A percentile compares a stretch with the other conserved stretches of the same genome.
These are phyloP conservation scores for Corynorhinus townsendii DNA, from an alignment of 2,113 vertebrate species.

Conservation along the genomic window DNA sequence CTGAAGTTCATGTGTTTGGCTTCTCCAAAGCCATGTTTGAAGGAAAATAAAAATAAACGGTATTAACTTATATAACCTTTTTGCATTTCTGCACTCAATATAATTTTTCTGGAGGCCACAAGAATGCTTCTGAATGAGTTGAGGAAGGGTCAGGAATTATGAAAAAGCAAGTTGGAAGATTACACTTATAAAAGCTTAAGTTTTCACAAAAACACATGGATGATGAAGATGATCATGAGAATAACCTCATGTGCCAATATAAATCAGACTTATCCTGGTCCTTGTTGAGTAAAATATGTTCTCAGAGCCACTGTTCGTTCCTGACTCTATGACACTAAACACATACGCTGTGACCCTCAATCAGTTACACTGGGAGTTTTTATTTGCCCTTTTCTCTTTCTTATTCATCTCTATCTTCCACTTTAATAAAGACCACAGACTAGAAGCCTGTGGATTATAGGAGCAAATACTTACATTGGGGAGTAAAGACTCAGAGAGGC, in stretches of 20 bases:
- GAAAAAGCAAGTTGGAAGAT: background rate
- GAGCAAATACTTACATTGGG: background rate
- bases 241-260: fast-evolving
- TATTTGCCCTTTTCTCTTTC: too few relatives aligned
- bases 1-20: background rate
- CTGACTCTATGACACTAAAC: fast-evolving
- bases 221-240: fast-evolving
- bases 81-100: fast-evolving
- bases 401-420: background rate
- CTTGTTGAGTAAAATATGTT: too few relatives aligned
- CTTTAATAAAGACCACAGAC: background rate
- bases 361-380: fast-evolving
- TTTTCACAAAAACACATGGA: fast-evolving
- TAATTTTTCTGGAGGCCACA: background rate
- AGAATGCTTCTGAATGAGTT: background rate
- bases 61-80: background rate
- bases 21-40: background rate
- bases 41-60: background rate
- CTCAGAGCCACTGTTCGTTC: background rate
- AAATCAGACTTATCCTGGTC: background rate
- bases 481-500: too few relatives aligned
- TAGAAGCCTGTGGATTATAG: background rate
- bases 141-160: background rate
- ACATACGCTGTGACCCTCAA: fast-evolving
- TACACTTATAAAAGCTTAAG: background rate